A percentile compares a stretch with the other conserved stretches of the same genome.
Conservation (phyloP, 2,888 invertebrate species). For the Diarsia rubi region DNA sequence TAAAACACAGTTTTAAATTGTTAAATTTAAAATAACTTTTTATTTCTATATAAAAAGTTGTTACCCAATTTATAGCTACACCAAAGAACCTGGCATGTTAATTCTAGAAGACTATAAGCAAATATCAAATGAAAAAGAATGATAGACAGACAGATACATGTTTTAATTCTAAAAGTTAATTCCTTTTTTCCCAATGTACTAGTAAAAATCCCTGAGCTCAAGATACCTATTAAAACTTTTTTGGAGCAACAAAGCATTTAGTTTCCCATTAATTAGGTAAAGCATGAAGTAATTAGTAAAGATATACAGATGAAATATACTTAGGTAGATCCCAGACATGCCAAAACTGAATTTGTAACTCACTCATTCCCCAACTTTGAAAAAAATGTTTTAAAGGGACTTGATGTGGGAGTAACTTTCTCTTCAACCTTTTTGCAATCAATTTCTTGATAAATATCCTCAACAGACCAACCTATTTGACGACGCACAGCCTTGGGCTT, state of each 20-base stretch:
- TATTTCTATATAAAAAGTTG: too few species aligned
- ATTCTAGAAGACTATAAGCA: slow-evolving; percentile 15
- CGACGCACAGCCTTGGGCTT: slow-evolving; percentile 84
- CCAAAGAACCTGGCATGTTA: slow-evolving; percentile 13
- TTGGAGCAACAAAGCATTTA: slow-evolving; percentile 62
- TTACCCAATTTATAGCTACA: slow-evolving; percentile 17
- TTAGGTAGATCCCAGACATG: slow-evolving; percentile 79
- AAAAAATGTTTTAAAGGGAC: slow-evolving; percentile 87
- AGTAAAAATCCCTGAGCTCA: not conserved
- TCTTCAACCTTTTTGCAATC: slow-evolving; percentile 85
- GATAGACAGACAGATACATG: not conserved
- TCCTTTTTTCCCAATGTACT: not conserved
- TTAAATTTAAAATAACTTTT: too few species aligned
- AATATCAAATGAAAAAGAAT: not conserved
- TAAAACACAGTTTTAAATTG: not conserved
- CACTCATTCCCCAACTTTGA: slow-evolving; percentile 88
- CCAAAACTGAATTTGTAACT: slow-evolving; percentile 82
- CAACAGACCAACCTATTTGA: slow-evolving; percentile 89
- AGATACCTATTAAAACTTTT: not conserved
- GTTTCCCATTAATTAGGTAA: slow-evolving; percentile 64
- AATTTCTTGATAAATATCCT: slow-evolving; percentile 89
- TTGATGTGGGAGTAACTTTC: slow-evolving; percentile 83
- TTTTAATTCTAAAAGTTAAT: not conserved
- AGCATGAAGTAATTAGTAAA: slow-evolving; percentile 65
- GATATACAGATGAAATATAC: slow-evolving; percentile 50